Evolutionary conservation across 2,888 invertebrate species (phyloP), one percentile per base, ranked within the genome.

Genomic region (Pemphredon lugubris): DNA sequence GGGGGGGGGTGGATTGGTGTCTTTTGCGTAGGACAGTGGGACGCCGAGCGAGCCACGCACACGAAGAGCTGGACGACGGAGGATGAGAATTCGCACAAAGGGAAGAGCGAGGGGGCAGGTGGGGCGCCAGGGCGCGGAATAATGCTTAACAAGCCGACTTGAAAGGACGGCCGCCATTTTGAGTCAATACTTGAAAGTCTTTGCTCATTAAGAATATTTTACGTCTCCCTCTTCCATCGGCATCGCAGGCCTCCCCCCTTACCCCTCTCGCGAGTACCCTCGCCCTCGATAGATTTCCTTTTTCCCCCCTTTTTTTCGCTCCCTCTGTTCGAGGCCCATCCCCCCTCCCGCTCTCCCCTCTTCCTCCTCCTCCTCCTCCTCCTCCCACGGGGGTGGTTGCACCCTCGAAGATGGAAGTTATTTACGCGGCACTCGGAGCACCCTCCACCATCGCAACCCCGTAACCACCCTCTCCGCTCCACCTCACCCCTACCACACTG

Each of bases 161-260:
- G 85, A 88, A 86, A 87, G 87, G 84, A 85, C 82, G 84, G 84
- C 82, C 86, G 86, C 88, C 88, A 88, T 88, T 88, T 88, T 87
- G 86, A 88, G 88, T 88, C 88, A 88, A 88, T 88, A 88, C 88
- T 88, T 88, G 88, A 87, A 87, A 87, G 88, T 87, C 88, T 88
- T 88, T 87, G 88, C 88, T 88, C 88, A 87, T 88, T 88, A 88
- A 88, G 88, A 87, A 88, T 88, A 88, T 88, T 88, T 88, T 85
- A 86, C 84, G 82, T 85, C 83, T 82, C 71, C 65, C 74, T 78
- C 73, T 68, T 59, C 50, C 69, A 76, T 69, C 68, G 73, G 72
- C 63, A 61, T 64, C 67, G 71, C 69, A 71, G n/a, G 59, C 50
- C 69, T 50, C 66, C 60, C 67, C 53, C 73, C 70, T 55, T 47